Conservation (phyloP, 2,113 vertebrate species). For the Cyprinodon tularosa region DNA sequence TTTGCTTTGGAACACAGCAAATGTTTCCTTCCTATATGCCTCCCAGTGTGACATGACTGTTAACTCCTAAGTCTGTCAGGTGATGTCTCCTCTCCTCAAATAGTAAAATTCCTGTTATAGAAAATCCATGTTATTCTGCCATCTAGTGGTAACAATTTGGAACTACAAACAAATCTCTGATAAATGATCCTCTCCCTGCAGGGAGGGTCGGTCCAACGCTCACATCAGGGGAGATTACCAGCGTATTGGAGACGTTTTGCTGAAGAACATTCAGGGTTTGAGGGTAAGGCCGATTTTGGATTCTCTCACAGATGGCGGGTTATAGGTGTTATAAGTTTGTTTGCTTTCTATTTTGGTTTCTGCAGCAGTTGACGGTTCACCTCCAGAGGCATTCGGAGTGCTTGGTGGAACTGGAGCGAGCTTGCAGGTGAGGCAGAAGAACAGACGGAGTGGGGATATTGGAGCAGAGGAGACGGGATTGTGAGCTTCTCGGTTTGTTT, state of each 20-base stretch:
- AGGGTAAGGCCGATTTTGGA: slow-evolving; percentile 77
- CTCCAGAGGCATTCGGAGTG: slow-evolving; percentile 92
- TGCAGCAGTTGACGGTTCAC: slow-evolving; percentile 86
- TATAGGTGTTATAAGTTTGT: background rate
- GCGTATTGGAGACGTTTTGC: slow-evolving; percentile 90
- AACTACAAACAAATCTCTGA: background rate
- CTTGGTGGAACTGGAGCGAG: slow-evolving; percentile 87
- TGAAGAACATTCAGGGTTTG: slow-evolving; percentile 91
- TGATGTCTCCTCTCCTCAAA: no score
- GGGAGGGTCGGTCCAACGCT: slow-evolving; percentile 94
- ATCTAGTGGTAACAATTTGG: slow-evolving; percentile 34
- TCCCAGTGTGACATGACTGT: no score
- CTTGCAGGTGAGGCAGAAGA: slow-evolving; percentile 69
- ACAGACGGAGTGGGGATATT: no score
- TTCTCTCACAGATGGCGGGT: background rate
- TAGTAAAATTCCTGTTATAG: no score
- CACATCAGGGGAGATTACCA: slow-evolving; percentile 93
- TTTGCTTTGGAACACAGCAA: no score
- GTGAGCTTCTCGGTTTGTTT: slow-evolving; percentile 15
- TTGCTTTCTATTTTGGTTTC: background rate
- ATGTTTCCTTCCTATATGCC: no score
- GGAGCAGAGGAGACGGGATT: no score
- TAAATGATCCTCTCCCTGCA: slow-evolving; percentile 42
- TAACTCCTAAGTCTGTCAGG: no score
- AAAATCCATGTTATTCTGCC: slow-evolving; percentile 28